Conservation (phyloP, 1,140 invertebrate species). For the Drosophila auraria region DNA sequence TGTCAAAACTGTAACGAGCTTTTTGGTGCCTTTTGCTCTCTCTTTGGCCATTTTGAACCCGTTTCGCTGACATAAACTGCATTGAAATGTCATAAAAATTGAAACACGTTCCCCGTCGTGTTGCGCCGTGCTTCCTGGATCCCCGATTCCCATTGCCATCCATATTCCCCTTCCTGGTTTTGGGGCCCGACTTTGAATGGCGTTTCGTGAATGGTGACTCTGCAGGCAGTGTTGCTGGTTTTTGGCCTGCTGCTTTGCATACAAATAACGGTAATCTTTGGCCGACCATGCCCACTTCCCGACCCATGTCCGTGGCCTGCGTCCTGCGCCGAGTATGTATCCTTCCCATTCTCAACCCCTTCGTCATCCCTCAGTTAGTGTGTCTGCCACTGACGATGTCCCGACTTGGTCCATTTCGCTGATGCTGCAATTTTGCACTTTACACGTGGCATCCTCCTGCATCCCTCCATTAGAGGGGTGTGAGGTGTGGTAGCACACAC, state of each 20-base stretch:
- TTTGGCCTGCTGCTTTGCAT: constrained; percentile 78
- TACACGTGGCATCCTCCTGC: constrained; percentile 59
- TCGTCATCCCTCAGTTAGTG: constrained; percentile 10
- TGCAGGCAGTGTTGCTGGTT: constrained; percentile 50
- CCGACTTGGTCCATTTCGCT: constrained; percentile 54
- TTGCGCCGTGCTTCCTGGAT: constrained; percentile 33
- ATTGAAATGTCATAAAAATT: constrained; percentile 84
- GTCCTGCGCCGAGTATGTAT: not conserved
- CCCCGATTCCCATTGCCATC: not conserved
- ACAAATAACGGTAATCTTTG: constrained; percentile 80
- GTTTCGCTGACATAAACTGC: constrained; percentile 81
- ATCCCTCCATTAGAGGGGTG: not conserved
- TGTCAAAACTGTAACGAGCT: constrained; percentile 56
- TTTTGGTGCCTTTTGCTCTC: constrained; percentile 15
- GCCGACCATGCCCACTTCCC: constrained; percentile 38
- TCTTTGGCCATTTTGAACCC: constrained; percentile 51
- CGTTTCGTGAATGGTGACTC: constrained; percentile 50
- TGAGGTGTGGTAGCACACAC: constrained; percentile 4
- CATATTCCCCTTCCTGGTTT: not conserved
- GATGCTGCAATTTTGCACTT: constrained; percentile 80
- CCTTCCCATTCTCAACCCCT: not conserved
- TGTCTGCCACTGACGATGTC: constrained; percentile 36
- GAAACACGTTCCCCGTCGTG: constrained; percentile 72
- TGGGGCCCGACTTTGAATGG: constrained; percentile 70
- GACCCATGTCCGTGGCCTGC: constrained; percentile 9